These are phyloP conservation scores for Cydia fagiglandana DNA, from an alignment of 1,140 invertebrate genomes.

Conservation along the genomic window DNA sequence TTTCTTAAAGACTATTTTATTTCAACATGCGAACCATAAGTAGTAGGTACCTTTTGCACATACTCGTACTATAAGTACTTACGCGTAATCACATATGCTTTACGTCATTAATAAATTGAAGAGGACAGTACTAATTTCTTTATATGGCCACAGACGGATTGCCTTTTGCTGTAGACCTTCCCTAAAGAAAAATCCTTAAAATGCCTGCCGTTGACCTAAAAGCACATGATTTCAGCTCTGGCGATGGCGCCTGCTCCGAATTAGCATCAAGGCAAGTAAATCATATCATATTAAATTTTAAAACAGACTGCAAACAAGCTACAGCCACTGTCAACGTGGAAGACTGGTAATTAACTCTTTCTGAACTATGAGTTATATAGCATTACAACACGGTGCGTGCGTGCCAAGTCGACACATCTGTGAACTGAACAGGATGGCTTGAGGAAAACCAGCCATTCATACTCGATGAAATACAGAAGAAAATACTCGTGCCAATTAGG, in stretches of 20 bases:
- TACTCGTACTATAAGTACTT: no score
- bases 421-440: neutral
- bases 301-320: neutral
- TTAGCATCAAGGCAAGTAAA: neutral
- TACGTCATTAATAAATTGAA: no score
- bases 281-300: neutral
- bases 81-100: no score
- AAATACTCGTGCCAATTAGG: neutral
- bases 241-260: neutral
- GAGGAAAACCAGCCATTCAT: slow-evolving; percentile 10
- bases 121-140: no score
- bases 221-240: neutral
- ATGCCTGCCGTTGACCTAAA: neutral
- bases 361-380: slow-evolving; percentile 5
- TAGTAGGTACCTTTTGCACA: neutral
- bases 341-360: slow-evolving; percentile 1
- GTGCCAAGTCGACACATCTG: slow-evolving; percentile 9
- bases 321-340: neutral
- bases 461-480: no score
- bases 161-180: no score
- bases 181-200: no score
- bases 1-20: no score
- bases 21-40: neutral
- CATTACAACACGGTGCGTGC: neutral
- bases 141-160: no score